Base-by-base conservation (phyloP, 2,888 invertebrate species). In the Luperina testacea region DNA sequence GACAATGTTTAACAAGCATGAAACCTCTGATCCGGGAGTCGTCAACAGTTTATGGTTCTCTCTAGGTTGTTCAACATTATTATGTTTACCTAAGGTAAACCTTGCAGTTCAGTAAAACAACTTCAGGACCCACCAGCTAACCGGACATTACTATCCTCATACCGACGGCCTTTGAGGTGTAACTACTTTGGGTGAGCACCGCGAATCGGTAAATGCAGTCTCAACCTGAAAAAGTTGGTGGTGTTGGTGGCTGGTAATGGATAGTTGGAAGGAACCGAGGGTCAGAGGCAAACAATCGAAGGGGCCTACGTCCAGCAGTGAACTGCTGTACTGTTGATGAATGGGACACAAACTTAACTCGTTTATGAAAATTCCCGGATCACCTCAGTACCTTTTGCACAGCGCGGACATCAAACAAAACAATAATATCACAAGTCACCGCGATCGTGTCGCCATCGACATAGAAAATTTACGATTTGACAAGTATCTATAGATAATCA, bases 331-430 rank as follows among this genome's bases (percentile, higher is more conserved):
- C 27, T 75, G 32, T 57, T 65, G 13, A 57, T 17, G 27, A n/a
- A 42, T 53, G 20, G 24, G 53, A 67, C 42, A 76, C 57, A 65
- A 38, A 65, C 57, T 57, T 48, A 3, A 15, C 15, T 64, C 1
- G 45, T 59, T 75, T 51, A 45, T 38, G 38, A 67, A 78, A 79
- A 59, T 51, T 51, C 45, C 51, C 13, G 32, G 42, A 42, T 20
- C 59, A 82, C 20, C 27, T 64, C 64, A 63, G 24, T 32, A 51
- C 15, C 20, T 38, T 42, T 27, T 59, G 32, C 59, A 53, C 13
- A 68, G 51, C 67, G 83, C 78, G 53, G 61, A 77, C 61, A 83
- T 83, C 38, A 57, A 83, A 83, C 83, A 68, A 80, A 79, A 81
- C 59, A 73, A 67, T 32, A 68, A 81, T 51, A 81, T 42, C 7